Base-by-base conservation (phyloP, 1,140 invertebrate species). In the Pseudomyrmex concolor region DNA sequence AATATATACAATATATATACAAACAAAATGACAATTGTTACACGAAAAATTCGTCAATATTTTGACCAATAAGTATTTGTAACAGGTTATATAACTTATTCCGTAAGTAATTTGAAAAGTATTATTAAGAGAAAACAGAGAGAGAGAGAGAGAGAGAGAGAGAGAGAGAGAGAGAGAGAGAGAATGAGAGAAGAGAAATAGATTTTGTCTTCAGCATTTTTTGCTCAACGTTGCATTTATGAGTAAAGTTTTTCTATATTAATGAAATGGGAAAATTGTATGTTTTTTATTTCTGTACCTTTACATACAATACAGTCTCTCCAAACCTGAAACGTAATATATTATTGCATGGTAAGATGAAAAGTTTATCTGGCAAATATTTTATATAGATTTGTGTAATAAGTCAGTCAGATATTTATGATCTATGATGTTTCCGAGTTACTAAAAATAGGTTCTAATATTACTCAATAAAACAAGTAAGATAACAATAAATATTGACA, bases 211-310 rank as follows among this genome's bases (percentile, higher is more conserved):
- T 45, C 55, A 34, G 10, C 12, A 71, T 60, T 80, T 80, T 59
- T 80, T 50, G 34, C 34, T 57, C 34, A 78, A 45, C 59, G 54
- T 43, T 78, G 2, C 12, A 78, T 2, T 70, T 70, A 7, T 9
- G 59, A 59, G 60, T 9, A 1, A 70, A 25, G 2, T 59, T 59
- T 59, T 80, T 80, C 71, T 78, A 60, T 70, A 80, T 15, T 59
- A 17, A 12, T 19, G 70, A 76, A 66, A 22, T 5, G 8, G 25
- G 5, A n/a, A 71, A 59, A 50, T 59, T 48, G 34, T 34, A 34
- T 7, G 34, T 34, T 13, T 45, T 70, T 80, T 1, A 22, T 68
- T 48, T 70, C 43, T 22, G 45, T 45, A 57, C 3, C 9, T 76
- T 77, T 22, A 2, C 68, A 22, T 7, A 67, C 1, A 67, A 45